Percentiles rank a stretch among this genome's conserved stretches.
These are phyloP conservation scores for Seladonia tumulorum DNA, from an alignment of 2,888 invertebrate genomes.

Conservation along the genomic window DNA sequence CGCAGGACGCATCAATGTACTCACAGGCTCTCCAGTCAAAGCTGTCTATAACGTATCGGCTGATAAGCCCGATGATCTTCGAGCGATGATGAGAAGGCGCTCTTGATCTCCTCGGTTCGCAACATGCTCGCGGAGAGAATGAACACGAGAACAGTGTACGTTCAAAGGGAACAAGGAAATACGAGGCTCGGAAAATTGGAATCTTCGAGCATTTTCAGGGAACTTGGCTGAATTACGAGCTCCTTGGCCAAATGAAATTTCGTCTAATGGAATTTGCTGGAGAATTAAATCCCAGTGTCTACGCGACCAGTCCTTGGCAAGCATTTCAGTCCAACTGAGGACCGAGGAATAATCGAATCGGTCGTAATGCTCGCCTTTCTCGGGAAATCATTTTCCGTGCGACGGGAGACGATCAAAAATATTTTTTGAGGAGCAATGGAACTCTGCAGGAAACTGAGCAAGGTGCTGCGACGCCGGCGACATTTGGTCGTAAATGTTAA, in stretches of 20 bases:
- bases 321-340: not conserved
- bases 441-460: too few relatives aligned
- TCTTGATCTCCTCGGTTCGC: not conserved
- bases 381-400: not conserved
- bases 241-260: slow-evolving; percentile 50
- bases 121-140: not conserved
- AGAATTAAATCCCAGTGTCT: slow-evolving; percentile 1
- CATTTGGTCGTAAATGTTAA: too few relatives aligned
- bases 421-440: not conserved
- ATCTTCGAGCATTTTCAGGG: slow-evolving; percentile 13
- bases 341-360: not conserved
- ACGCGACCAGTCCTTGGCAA: not conserved
- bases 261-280: slow-evolving; percentile 20
- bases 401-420: not conserved
- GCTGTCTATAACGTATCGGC: slow-evolving; percentile 31
- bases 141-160: not conserved
- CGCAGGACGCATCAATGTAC: not conserved
- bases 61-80: slow-evolving; percentile 12
- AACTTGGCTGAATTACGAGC: slow-evolving; percentile 13
- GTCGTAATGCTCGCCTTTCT: not conserved
- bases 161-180: not conserved
- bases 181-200: not conserved
- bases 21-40: not conserved
- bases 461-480: not conserved
- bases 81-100: not conserved